Evolutionary conservation across 2,113 vertebrate genomes (phyloP).

Genomic region (Mormyrus lacerda): DNA sequence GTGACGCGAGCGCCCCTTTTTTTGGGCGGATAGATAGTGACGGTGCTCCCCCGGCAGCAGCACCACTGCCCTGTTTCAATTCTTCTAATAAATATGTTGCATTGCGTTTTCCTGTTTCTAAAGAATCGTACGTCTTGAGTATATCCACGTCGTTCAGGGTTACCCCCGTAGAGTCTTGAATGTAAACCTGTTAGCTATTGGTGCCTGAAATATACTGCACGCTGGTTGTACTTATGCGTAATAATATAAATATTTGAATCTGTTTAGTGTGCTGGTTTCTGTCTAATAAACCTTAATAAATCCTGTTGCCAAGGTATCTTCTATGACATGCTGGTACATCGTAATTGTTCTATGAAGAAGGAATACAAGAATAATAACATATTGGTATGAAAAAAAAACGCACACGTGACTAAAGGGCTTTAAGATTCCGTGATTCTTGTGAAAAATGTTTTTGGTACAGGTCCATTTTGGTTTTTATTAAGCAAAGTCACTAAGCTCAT

Average conservation of each 20-base stretch:
- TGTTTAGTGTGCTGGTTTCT: not conserved
- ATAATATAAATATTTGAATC: not conserved
- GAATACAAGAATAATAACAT: not conserved
- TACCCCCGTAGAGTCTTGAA: not conserved
- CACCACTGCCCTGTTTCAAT: not conserved
- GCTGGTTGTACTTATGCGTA: not conserved
- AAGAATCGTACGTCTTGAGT: not conserved
- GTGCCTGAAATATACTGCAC: not conserved
- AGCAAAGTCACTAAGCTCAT: not conserved
- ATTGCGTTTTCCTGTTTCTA: not conserved
- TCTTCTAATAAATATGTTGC: not conserved
- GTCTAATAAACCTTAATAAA: not conserved
- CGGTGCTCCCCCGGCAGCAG: not conserved
- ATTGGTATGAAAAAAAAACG: not conserved
- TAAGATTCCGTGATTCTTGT: too few species aligned
- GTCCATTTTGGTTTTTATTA: not conserved
- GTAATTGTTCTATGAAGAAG: not conserved
- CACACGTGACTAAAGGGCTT: not conserved
- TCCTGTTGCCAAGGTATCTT: not conserved
- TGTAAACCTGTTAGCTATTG: not conserved
- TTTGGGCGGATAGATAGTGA: slow-evolving; percentile 16
- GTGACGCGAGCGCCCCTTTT: slow-evolving; percentile 18
- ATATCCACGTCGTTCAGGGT: not conserved
- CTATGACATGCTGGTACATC: not conserved
- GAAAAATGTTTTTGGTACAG: not conserved